Evolutionary conservation across 2,888 invertebrate genomes (phyloP).

Genomic region (Agrochola lychnidis): DNA sequence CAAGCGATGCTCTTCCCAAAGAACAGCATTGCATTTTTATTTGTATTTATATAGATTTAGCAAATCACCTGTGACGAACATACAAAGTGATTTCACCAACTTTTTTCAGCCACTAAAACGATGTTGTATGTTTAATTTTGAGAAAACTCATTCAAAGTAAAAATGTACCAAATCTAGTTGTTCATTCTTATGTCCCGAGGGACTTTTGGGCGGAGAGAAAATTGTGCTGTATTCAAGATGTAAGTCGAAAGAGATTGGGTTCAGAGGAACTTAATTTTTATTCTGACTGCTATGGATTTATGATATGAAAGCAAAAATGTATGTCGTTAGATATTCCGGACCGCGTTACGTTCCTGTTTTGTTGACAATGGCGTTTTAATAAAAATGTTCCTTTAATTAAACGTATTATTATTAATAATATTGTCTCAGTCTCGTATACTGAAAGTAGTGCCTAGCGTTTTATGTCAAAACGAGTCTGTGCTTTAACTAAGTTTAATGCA

Average conservation of each 20-base stretch:
- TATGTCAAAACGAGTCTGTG: too few species aligned
- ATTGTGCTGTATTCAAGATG: slow-evolving; percentile 10
- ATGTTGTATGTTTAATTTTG: background rate
- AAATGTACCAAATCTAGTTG: background rate
- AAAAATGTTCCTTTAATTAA: too few species aligned
- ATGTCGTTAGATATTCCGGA: background rate
- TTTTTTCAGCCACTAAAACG: background rate
- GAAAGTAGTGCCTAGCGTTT: too few species aligned
- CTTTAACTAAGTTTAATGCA: too few species aligned
- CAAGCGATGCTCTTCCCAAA: too few species aligned
- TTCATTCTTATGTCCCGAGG: slow-evolving; percentile 10
- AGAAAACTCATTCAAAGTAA: background rate
- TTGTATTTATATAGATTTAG: background rate
- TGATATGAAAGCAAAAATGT: background rate
- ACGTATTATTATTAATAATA: too few species aligned
- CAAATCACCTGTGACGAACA: background rate
- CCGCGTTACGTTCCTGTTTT: background rate
- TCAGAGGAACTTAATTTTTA: background rate
- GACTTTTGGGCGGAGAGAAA: slow-evolving; percentile 13
- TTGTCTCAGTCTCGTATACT: background rate
- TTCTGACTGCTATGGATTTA: background rate
- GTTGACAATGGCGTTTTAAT: too few species aligned
- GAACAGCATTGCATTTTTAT: too few species aligned
- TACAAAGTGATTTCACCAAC: too few species aligned
- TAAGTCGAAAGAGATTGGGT: background rate